phyloP scores from a whole-genome alignment of 2,113 vertebrate genomes.

The Sylvia atricapilla region DNA sequence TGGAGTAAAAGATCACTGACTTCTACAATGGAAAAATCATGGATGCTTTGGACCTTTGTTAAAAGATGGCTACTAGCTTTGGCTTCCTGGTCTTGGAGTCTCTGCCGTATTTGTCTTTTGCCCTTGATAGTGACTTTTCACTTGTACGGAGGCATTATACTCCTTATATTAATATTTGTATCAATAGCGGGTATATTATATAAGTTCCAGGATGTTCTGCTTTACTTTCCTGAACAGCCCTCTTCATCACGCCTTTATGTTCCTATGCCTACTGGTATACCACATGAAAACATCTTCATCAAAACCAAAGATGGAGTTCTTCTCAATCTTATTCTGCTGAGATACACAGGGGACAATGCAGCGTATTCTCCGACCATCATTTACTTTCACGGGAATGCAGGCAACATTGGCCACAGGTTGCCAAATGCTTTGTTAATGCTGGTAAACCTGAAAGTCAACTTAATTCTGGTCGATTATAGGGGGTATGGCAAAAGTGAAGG shows the following conservation, averaged over 20 bases:
- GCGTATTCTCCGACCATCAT: conserved; percentile 88
- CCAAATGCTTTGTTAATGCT: conserved; percentile 97
- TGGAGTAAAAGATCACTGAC: conserved; percentile 60
- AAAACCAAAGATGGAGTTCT: conserved; percentile 95
- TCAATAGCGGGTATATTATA: conserved; percentile 95
- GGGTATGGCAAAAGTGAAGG: conserved; percentile 98
- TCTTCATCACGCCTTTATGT: conserved; percentile 96
- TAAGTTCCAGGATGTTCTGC: conserved; percentile 96
- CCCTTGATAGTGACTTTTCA: conserved; percentile 98
- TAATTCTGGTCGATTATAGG: conserved; percentile 94
- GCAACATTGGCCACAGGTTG: conserved; percentile 95
- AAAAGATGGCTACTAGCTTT: conserved; percentile 87
- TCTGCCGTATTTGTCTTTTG: conserved; percentile 93
- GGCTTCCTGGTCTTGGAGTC: conserved; percentile 93
- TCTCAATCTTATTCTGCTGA: conserved; percentile 92
- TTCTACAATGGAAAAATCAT: conserved; percentile 93
- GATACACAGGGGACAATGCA: conserved; percentile 89
- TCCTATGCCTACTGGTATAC: conserved; percentile 95
- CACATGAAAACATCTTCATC: conserved; percentile 93
- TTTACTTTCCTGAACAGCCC: conserved; percentile 98
- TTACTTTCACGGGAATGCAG: conserved; percentile 97
- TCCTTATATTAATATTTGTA: conserved; percentile 88
- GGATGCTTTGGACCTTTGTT: conserved; percentile 89
- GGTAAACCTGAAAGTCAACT: conserved; percentile 95
- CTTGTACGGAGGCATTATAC: conserved; percentile 88